Evolutionary conservation across 2,888 invertebrate genomes (phyloP).

Genomic region (Mimas tiliae): DNA sequence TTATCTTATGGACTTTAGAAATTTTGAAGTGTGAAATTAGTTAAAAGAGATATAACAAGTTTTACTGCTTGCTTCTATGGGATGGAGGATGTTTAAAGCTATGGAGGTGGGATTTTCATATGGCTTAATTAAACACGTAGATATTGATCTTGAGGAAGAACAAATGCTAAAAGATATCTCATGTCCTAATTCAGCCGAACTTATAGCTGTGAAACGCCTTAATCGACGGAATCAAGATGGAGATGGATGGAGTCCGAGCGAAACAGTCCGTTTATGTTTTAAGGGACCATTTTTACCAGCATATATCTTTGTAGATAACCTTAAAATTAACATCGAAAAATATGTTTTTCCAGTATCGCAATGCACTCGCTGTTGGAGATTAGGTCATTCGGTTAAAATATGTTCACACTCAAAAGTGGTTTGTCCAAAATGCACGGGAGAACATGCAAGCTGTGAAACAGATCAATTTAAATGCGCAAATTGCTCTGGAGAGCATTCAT

Average conservation of each 20-base stretch:
- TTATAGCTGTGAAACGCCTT: neutral
- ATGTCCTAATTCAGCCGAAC: neutral
- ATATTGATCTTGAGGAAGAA: neutral
- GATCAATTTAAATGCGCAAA: neutral
- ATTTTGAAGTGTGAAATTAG: conserved; percentile 64
- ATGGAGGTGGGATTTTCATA: too few species aligned
- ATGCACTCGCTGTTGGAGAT: neutral
- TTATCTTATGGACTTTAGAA: conserved; percentile 54
- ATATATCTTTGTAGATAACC: neutral
- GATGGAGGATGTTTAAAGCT: too few species aligned
- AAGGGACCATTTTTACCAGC: neutral
- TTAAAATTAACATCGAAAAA: neutral
- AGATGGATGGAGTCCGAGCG: neutral
- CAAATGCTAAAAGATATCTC: neutral
- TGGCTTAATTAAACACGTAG: neutral
- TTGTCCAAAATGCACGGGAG: neutral
- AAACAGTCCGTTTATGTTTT: neutral
- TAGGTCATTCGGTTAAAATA: neutral
- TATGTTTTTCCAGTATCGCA: neutral
- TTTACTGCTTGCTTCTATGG: too few species aligned
- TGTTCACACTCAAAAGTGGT: neutral
- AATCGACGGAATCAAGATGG: neutral
- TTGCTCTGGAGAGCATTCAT: neutral
- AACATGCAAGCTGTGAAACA: neutral
- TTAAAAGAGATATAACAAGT: conserved; percentile 49